Percentiles rank a stretch among this genome's conserved stretches.
Evolutionary conservation across 1,140 invertebrate species (phyloP).

Genomic region (Choristoneura fumiferana): DNA sequence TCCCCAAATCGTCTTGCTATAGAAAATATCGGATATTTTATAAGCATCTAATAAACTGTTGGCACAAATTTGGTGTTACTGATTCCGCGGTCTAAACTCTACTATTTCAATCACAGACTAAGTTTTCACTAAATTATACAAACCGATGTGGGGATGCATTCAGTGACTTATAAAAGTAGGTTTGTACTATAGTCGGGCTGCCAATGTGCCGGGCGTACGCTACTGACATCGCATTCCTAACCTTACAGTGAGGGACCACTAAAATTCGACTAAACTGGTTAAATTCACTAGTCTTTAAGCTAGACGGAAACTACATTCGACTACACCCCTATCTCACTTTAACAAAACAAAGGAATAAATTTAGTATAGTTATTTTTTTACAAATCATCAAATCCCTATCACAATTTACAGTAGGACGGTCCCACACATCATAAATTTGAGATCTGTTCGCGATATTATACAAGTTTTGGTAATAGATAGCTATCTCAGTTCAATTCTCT

Average conservation of each 20-base stretch:
- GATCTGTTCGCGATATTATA: slow-evolving; percentile 55
- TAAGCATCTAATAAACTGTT: slow-evolving; percentile 36
- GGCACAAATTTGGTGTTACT: slow-evolving; percentile 57
- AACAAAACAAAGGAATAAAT: slow-evolving; percentile 38
- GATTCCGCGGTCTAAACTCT: slow-evolving; percentile 35
- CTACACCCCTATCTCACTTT: slow-evolving; percentile 37
- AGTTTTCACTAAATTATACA: slow-evolving; percentile 28
- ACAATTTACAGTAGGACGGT: slow-evolving; percentile 73
- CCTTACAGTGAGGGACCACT: slow-evolving; percentile 63
- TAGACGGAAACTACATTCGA: slow-evolving; percentile 57
- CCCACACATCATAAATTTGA: slow-evolving; percentile 69
- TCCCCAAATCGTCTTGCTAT: slow-evolving; percentile 21
- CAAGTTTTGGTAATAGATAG: slow-evolving; percentile 46
- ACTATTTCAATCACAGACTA: slow-evolving; percentile 39
- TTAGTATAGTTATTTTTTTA: slow-evolving; percentile 24
- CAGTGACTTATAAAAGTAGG: neutral
- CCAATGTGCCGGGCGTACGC: slow-evolving; percentile 51
- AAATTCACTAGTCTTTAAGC: slow-evolving; percentile 65
- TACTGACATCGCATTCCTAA: slow-evolving; percentile 52
- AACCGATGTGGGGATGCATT: slow-evolving; percentile 23
- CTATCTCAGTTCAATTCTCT: slow-evolving; percentile 51
- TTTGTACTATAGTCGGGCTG: slow-evolving; percentile 45
- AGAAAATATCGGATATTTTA: slow-evolving; percentile 22
- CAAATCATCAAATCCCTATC: slow-evolving; percentile 54
- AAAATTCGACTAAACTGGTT: slow-evolving; percentile 64